A percentile compares a stretch with the other conserved stretches of the same genome.
These are phyloP conservation scores for Crioceris asparagi DNA, from an alignment of 2,888 invertebrate species.

Conservation along the genomic window DNA sequence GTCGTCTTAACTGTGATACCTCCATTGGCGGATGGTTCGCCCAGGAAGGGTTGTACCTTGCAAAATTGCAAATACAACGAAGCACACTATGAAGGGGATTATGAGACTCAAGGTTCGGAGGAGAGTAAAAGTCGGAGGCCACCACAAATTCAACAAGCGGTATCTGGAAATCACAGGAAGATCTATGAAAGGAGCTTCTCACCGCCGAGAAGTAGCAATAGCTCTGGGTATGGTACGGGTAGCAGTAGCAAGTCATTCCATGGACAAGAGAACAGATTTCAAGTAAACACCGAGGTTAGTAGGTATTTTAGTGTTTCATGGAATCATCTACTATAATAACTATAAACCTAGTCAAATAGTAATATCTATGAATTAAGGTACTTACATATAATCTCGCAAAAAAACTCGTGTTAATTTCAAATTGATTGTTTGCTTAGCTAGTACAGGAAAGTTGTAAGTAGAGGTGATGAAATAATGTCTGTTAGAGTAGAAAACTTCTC, in stretches of 20 bases:
- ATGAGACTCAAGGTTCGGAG: slow-evolving; percentile 47
- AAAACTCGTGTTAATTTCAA: too few relatives aligned
- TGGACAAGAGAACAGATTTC: slow-evolving; percentile 31
- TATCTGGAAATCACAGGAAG: slow-evolving; percentile 51
- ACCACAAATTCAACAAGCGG: slow-evolving; percentile 42
- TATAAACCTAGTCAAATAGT: too few relatives aligned
- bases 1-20: slow-evolving; percentile 77
- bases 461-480: too few relatives aligned
- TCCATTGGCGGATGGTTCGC: slow-evolving; percentile 56
- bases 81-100: slow-evolving; percentile 52
- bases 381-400: too few relatives aligned
- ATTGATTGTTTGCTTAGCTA: too few relatives aligned
- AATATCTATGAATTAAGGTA: too few relatives aligned
- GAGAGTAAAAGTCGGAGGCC: slow-evolving; percentile 36
- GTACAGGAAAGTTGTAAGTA: too few relatives aligned
- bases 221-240: slow-evolving; percentile 78
- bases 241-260: slow-evolving; percentile 42
- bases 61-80: slow-evolving; percentile 54
- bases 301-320: too few relatives aligned
- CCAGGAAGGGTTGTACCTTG: slow-evolving; percentile 55
- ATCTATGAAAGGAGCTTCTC: slow-evolving; percentile 64
- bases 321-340: too few relatives aligned
- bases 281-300: slow-evolving; percentile 37
- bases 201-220: slow-evolving; percentile 66
- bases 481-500: too few relatives aligned